Evolutionary conservation across 2,888 invertebrate species (phyloP).

Genomic region (Charanyca ferruginea): DNA sequence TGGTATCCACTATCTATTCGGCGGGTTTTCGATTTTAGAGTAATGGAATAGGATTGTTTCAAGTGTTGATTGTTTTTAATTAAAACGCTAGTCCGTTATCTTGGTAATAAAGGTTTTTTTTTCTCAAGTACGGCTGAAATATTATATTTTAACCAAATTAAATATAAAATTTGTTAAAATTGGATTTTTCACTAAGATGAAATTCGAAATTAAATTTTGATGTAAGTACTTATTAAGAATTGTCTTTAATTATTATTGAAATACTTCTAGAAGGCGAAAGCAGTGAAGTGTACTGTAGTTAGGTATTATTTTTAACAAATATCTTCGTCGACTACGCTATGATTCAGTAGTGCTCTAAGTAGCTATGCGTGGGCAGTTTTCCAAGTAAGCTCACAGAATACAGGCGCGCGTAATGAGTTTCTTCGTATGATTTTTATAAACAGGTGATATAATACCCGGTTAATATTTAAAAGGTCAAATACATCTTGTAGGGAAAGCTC

Average conservation of each 20-base stretch:
- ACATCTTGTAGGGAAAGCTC: too few relatives aligned
- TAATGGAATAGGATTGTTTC: constrained; percentile 10
- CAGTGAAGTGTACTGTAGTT: constrained; percentile 1
- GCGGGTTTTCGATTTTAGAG: constrained; percentile 18
- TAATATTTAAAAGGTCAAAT: too few relatives aligned
- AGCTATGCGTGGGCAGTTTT: too few relatives aligned
- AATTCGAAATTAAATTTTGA: background rate
- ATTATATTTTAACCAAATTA: background rate
- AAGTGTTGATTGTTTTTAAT: constrained; percentile 29
- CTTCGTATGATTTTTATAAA: background rate
- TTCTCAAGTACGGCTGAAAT: background rate
- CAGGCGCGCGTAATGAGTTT: background rate
- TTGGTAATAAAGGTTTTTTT: background rate
- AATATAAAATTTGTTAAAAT: background rate
- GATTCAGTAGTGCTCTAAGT: too few relatives aligned
- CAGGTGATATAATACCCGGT: too few relatives aligned
- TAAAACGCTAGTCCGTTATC: constrained; percentile 6
- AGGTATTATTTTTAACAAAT: too few relatives aligned
- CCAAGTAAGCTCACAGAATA: too few relatives aligned
- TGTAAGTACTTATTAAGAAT: background rate
- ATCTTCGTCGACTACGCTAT: too few relatives aligned
- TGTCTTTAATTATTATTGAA: too few relatives aligned
- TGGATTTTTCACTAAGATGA: background rate
- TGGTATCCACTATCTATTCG: constrained; percentile 9
- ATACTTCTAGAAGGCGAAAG: background rate